Percentiles rank a stretch among this genome's conserved stretches.
These are phyloP conservation scores for Leptatherina wallacei DNA, from an alignment of 2,797 vertebrate genomes.

Conservation along the genomic window DNA sequence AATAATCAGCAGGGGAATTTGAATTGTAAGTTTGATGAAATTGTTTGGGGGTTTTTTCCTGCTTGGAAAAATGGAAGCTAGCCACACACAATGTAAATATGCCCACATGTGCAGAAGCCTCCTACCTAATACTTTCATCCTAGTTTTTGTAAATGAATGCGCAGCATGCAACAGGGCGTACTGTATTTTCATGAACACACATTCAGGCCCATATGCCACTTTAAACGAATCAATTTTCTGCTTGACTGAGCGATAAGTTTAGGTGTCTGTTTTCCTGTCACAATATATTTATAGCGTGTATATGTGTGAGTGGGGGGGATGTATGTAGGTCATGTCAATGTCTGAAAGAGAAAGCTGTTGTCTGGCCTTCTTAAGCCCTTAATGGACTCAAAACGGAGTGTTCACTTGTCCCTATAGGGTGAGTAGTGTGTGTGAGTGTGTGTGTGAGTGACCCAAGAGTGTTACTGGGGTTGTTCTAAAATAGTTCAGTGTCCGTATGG, in stretches of 20 bases:
- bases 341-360: slow-evolving; percentile 68
- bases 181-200: slow-evolving; percentile 2
- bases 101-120: not conserved
- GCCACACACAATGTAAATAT: slow-evolving; percentile 41
- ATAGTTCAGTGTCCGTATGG: slow-evolving; percentile 60
- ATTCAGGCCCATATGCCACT: slow-evolving; percentile 28
- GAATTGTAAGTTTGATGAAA: slow-evolving; percentile 17
- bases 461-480: slow-evolving; percentile 45
- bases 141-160: slow-evolving; percentile 4
- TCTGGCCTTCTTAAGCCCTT: slow-evolving; percentile 60
- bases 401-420: slow-evolving; percentile 34
- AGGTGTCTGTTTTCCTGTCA: slow-evolving; percentile 60
- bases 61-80: slow-evolving; percentile 15
- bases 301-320: slow-evolving; percentile 7
- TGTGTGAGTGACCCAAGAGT: slow-evolving; percentile 38
- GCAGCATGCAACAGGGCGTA: not conserved
- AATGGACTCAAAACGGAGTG: slow-evolving; percentile 57
- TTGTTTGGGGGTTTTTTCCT: slow-evolving; percentile 4
- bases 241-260: slow-evolving; percentile 55
- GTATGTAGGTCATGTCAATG: slow-evolving; percentile 62
- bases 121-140: slow-evolving; percentile 4
- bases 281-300: slow-evolving; percentile 30
- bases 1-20: not conserved
- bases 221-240: slow-evolving; percentile 63
- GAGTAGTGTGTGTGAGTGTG: not conserved